Conservation (phyloP, 2,888 invertebrate genomes). For the Pelosia muscerda region DNA sequence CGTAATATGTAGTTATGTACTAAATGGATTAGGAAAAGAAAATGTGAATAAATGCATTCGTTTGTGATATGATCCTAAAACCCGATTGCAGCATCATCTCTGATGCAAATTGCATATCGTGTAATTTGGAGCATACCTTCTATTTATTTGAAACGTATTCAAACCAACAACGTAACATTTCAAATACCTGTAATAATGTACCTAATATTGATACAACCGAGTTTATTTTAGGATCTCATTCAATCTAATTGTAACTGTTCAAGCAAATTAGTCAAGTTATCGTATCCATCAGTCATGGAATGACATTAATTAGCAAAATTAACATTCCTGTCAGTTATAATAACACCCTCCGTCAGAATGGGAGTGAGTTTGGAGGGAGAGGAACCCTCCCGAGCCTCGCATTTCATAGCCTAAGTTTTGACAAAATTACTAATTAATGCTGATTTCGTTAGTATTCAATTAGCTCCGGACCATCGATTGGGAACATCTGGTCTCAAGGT, state of each 20-base stretch:
- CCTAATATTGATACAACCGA: background rate
- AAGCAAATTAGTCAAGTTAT: slow-evolving; percentile 47
- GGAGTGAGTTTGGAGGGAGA: slow-evolving; percentile 8
- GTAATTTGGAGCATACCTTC: no score
- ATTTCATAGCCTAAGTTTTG: slow-evolving; percentile 46
- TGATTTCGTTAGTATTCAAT: slow-evolving; percentile 48
- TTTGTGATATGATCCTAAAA: no score
- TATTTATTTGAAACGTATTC: no score
- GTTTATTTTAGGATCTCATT: slow-evolving; percentile 26
- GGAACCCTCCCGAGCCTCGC: slow-evolving; percentile 17
- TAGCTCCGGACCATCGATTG: slow-evolving; percentile 35
- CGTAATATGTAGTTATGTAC: no score
- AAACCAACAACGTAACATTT: no score
- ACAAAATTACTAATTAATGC: slow-evolving; percentile 50
- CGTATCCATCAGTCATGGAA: slow-evolving; percentile 53
- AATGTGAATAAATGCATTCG: no score
- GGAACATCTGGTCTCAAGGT: slow-evolving; percentile 45
- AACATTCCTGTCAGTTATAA: slow-evolving; percentile 57
- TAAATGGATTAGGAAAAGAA: no score
- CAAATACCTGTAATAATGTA: no score
- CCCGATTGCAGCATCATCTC: no score
- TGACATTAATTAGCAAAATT: slow-evolving; percentile 59
- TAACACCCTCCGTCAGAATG: slow-evolving; percentile 30
- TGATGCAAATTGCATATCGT: no score
- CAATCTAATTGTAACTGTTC: slow-evolving; percentile 34